Evolutionary conservation across 2,113 vertebrate genomes (phyloP).

Genomic region (Triplophysa siluroides): DNA sequence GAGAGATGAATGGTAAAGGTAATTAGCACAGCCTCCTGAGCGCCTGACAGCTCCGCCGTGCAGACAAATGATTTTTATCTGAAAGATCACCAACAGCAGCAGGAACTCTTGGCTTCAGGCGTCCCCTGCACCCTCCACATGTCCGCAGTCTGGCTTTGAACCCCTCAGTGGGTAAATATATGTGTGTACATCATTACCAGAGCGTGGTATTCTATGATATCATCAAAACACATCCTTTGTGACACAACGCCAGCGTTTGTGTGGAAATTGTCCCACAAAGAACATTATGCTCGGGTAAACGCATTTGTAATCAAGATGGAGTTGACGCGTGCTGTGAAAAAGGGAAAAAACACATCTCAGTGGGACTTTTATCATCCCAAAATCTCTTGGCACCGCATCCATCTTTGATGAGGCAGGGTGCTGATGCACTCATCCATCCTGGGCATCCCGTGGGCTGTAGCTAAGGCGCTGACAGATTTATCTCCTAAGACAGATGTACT

Average conservation of each 20-base stretch:
- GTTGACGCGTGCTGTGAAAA: constrained; percentile 20
- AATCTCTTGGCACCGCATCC: constrained; percentile 48
- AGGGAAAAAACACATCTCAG: constrained; percentile 16
- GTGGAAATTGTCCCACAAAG: constrained; percentile 5
- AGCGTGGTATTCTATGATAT: constrained; percentile 9
- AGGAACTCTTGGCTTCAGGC: not conserved
- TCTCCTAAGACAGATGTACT: constrained; percentile 57
- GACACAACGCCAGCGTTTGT: constrained; percentile 17
- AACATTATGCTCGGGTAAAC: not conserved
- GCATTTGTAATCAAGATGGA: constrained; percentile 40
- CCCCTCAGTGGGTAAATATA: not conserved
- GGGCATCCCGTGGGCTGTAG: constrained; percentile 50
- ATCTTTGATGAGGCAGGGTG: constrained; percentile 55
- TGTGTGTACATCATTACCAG: constrained; percentile 1
- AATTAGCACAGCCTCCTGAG: constrained; percentile 67
- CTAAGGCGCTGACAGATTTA: constrained; percentile 64
- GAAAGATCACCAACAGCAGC: constrained; percentile 61
- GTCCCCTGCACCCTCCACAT: not conserved
- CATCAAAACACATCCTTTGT: not conserved
- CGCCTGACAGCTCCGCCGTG: constrained; percentile 66
- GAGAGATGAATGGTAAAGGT: constrained; percentile 65
- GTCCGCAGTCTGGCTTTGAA: constrained; percentile 22
- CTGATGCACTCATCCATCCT: constrained; percentile 56
- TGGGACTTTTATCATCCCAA: constrained; percentile 46
- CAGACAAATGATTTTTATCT: constrained; percentile 75